Evolutionary conservation across 2,888 invertebrate genomes (phyloP).

Genomic region (Zaprionus obscuricornis): DNA sequence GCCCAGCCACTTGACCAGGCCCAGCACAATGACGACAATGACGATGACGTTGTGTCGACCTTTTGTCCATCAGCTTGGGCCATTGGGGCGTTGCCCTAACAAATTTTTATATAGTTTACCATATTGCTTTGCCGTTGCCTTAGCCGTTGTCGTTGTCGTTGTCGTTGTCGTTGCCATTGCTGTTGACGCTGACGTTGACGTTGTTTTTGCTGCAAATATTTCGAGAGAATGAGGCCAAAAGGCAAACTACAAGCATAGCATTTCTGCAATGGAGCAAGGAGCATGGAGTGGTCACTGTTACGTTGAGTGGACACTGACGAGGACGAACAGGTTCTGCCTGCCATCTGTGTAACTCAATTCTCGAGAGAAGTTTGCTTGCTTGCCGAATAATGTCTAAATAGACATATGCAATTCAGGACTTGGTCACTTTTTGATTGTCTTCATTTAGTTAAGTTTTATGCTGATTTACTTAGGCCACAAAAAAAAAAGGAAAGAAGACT

Average conservation of each 20-base stretch:
- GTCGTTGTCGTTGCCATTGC: constrained; percentile 24
- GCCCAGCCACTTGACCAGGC: constrained; percentile 68
- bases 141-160: background rate
- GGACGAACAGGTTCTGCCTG: constrained; percentile 47
- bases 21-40: constrained; percentile 65
- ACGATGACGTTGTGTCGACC: constrained; percentile 65
- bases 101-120: constrained; percentile 70
- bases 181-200: constrained; percentile 4
- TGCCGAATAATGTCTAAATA: constrained; percentile 53
- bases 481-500: too few species aligned
- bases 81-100: constrained; percentile 41
- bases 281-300: constrained; percentile 6
- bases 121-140: constrained; percentile 54
- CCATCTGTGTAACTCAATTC: constrained; percentile 66
- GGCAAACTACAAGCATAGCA: constrained; percentile 64
- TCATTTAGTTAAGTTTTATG: constrained; percentile 75
- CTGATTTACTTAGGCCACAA: constrained; percentile 72
- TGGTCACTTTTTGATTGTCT: constrained; percentile 70
- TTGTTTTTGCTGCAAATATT: constrained; percentile 59
- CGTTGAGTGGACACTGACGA: constrained; percentile 6
- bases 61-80: constrained; percentile 54
- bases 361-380: constrained; percentile 17
- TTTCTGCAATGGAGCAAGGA: constrained; percentile 27
- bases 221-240: constrained; percentile 65
- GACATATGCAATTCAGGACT: constrained; percentile 60